Conservation (phyloP, 2,113 vertebrate species). For the Rattus rattus region DNA sequence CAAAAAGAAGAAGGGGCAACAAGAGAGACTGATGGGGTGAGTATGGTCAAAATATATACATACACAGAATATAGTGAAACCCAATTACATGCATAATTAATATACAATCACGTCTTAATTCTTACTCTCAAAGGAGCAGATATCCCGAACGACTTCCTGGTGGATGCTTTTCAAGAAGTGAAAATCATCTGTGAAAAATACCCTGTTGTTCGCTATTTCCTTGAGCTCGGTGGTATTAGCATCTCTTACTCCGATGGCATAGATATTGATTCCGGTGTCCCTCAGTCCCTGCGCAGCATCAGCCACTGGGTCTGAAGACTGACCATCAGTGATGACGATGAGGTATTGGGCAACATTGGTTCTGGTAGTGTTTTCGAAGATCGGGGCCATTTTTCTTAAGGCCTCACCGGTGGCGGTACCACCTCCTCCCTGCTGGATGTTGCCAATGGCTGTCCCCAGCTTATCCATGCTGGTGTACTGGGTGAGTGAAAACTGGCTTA, state of each 20-base stretch:
- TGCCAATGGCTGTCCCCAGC: constrained; percentile 85
- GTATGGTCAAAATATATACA: not conserved
- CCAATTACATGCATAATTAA: not conserved
- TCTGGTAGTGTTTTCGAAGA: constrained; percentile 81
- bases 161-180: constrained; percentile 89
- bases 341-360: constrained; percentile 85
- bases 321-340: constrained; percentile 90
- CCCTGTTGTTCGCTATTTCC: constrained; percentile 87
- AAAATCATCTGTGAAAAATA: constrained; percentile 89
- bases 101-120: not conserved
- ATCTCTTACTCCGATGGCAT: constrained; percentile 88
- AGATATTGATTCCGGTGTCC: constrained; percentile 83
- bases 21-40: not conserved
- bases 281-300: constrained; percentile 84
- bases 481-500: constrained; percentile 85
- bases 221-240: constrained; percentile 82
- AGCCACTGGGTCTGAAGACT: constrained; percentile 87
- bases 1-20: not conserved
- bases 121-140: constrained; percentile 90
- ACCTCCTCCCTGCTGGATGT: constrained; percentile 83
- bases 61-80: too few species aligned
- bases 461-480: constrained; percentile 62
- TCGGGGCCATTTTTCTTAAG: constrained; percentile 84
- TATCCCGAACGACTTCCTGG: constrained; percentile 87
- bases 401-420: constrained; percentile 87